Evolutionary conservation across 1,140 invertebrate species (phyloP), one percentile per base, ranked within the genome.

Genomic region (Solenopsis invicta): DNA sequence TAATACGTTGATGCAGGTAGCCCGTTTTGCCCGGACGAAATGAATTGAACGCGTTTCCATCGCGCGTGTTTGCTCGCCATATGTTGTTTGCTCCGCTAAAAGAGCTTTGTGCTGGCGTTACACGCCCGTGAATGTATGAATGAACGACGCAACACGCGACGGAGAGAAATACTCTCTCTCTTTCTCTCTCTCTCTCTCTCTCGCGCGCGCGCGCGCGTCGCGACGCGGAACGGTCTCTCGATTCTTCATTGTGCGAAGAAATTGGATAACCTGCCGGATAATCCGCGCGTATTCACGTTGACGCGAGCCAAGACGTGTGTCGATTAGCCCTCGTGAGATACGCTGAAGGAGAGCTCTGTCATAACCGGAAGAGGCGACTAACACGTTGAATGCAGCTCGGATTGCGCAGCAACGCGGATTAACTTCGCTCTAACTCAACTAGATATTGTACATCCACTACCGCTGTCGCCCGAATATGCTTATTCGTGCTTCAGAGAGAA

Each of bases 51-150:
- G 76, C 54, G 56, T 61, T 81, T 84, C 78, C 76, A 80, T 61
- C 86, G 75, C 75, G 76, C 64, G 78, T 89, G 86, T 90, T 90
- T 90, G 48, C 87, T 52, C 85, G 90, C 92, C 92, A 91, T 91
- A 92, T 93, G 92, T 88, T 93, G 89, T 92, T 92, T 92, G 88
- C 87, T 69, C 69, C 69, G 82, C 85, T 84, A 90, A 93, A 92
- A 89, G 92, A 89, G 87, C 76, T 89, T 92, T 92, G 89, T 91
- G 85, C 66, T 86, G 77, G 88, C 82, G 87, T 74, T 72, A 37
- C 84, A 85, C 62, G 74, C 71, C 21, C 61, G 76, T 77, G 64
- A 64, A 18, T 41, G 71, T 84, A 91, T 88, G 89, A 91, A 80
- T 85, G 89, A 90, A 86, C 89, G 69, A 84, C 89, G 69, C 50